Percentiles rank a stretch among this genome's conserved stretches.
These are phyloP conservation scores for Desoria tigrina DNA, from an alignment of 2,888 invertebrate species.

Conservation along the genomic window DNA sequence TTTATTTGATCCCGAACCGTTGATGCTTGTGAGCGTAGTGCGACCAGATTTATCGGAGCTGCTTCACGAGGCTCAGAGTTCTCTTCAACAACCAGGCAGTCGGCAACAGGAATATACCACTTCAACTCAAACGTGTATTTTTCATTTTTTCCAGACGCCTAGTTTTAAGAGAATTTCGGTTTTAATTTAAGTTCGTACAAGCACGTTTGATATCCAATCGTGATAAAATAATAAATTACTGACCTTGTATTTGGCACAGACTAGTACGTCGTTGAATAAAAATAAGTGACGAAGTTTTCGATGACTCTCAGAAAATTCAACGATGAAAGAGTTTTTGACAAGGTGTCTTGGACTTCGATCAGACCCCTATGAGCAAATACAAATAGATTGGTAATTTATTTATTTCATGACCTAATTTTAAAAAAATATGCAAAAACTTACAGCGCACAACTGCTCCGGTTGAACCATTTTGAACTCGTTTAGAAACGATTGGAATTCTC, in stretches of 20 bases:
- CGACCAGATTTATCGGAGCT: conserved; percentile 78
- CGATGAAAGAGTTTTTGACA: conserved; percentile 91
- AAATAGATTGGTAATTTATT: no score
- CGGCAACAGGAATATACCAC: conserved; percentile 87
- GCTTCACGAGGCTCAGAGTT: conserved; percentile 70
- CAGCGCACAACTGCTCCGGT: conserved; percentile 78
- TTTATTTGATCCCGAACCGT: conserved; percentile 82
- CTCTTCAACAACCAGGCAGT: conserved; percentile 75
- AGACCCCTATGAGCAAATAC: conserved; percentile 63
- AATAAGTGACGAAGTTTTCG: conserved; percentile 89
- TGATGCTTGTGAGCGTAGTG: conserved; percentile 70
- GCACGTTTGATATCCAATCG: background rate
- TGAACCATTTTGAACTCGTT: conserved; percentile 87
- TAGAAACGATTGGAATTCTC: conserved; percentile 84
- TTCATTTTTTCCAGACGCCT: conserved; percentile 76
- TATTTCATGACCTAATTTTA: conserved; percentile 14
- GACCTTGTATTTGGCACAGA: conserved; percentile 90
- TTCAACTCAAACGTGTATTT: conserved; percentile 89
- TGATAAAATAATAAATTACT: conserved; percentile 27
- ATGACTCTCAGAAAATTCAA: conserved; percentile 84
- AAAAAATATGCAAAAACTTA: conserved; percentile 58
- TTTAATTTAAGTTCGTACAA: background rate
- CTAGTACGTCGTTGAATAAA: conserved; percentile 90
- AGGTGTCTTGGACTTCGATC: conserved; percentile 81
- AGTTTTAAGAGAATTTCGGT: conserved; percentile 38